A percentile compares a stretch with the other conserved stretches of the same genome.
phyloP scores from a whole-genome alignment of 2,888 invertebrate species.

The Orchesella flavescens region DNA sequence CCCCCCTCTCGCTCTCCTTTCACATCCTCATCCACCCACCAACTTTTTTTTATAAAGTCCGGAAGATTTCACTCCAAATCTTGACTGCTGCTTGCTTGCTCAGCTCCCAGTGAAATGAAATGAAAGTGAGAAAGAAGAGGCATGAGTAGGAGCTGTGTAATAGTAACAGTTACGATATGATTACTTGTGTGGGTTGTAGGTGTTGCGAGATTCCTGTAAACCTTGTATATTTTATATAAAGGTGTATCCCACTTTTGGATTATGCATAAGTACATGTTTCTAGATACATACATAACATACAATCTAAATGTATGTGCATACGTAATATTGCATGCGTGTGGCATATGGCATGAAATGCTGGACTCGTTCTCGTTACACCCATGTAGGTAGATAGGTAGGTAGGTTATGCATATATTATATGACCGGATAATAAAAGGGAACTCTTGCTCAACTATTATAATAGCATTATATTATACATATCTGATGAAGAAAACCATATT shows the following conservation, averaged over 20 bases:
- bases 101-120: too few relatives aligned
- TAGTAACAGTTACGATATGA: too few relatives aligned
- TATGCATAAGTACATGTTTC: neutral
- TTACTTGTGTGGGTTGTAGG: neutral
- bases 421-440: slow-evolving; percentile 19
- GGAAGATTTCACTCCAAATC: too few relatives aligned
- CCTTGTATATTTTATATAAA: too few relatives aligned
- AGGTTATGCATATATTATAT: neutral
- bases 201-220: neutral
- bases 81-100: too few relatives aligned
- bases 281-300: too few relatives aligned
- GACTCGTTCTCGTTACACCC: neutral
- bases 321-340: neutral
- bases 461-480: neutral
- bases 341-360: neutral
- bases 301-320: too few relatives aligned
- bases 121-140: too few relatives aligned
- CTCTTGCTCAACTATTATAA: neutral
- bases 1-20: neutral
- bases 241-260: neutral
- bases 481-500: neutral
- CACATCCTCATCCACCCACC: too few relatives aligned
- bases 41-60: too few relatives aligned
- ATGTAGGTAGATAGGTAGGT: neutral
- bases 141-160: too few relatives aligned